Base-by-base conservation (phyloP, 1,140 invertebrate species). In the Leptopilina clavipes region DNA sequence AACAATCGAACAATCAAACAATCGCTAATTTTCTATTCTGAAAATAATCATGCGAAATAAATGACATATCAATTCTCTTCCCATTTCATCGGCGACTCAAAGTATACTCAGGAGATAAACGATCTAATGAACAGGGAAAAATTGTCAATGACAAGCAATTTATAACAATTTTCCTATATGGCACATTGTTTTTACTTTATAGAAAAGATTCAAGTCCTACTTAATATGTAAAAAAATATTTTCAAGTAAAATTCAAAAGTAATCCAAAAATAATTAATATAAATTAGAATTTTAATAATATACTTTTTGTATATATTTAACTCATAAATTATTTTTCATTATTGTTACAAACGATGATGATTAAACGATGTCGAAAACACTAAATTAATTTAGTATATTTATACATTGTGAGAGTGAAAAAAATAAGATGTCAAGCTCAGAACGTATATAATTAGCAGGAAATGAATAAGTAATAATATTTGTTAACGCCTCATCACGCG, bases 31-130 rank as follows among this genome's bases (percentile, higher is more conserved):
- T 31, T 14, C 11, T 10, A 59, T 22, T 59, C 54, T 22, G 12
- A 59, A 59, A 59, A 59, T 59, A 59, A 59, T 59, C 54, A 59
- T 22, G 54, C 54, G 54, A 59, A 59, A 31, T 31, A 31, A 59
- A 19, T 19, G 19, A 19, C 19, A 59, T 25, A 59, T 22, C 54
- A 59, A 59, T 59, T 10, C 19, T 59, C 19, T 59, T 22, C 18
- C 11, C 11, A 59, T 22, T 22, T 59, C 7, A 11, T 59, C n/a
- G n/a, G n/a, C n/a, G n/a, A n/a, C n/a, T 11, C 5, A 19, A 18
- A 3, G 14, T 52, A 48, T 56, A 9, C 5, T 22, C 1, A 59
- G 19, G 5, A 59, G 18, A 59, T 22, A 22, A 25, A 22, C 9
- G 18, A 18, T 59, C 1, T 22, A 25, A 59, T 12, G 54, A 59